phyloP scores from a whole-genome alignment of 1,140 invertebrate species.

The Apolygus lucorum region DNA sequence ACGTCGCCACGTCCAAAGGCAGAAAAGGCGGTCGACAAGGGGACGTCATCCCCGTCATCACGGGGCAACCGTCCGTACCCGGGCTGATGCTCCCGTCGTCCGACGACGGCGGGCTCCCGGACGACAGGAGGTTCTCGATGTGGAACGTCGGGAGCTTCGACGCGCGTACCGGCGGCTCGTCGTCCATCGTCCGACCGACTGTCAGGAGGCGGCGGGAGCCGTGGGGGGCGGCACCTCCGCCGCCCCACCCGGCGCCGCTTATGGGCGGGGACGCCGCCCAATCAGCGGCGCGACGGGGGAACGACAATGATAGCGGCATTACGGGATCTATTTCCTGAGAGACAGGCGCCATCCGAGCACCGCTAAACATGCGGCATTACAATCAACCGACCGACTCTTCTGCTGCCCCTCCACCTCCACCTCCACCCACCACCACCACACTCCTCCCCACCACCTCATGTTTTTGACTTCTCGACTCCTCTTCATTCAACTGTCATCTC shows the following conservation, averaged over 20 bases:
- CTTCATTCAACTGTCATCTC: not conserved
- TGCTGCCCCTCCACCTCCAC: not conserved
- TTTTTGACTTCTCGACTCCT: too few species aligned
- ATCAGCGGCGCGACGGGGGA: slow-evolving; percentile 2
- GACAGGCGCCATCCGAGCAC: slow-evolving; percentile 9
- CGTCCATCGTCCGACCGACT: not conserved
- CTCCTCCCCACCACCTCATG: not conserved
- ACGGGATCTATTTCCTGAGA: slow-evolving; percentile 13
- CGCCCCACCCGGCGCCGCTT: not conserved
- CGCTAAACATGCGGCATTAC: slow-evolving; percentile 13
- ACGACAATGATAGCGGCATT: slow-evolving; percentile 12
- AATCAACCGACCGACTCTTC: not conserved
- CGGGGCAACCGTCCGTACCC: not conserved
- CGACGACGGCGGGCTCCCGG: not conserved
- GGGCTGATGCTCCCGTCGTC: not conserved
- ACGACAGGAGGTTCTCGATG: not conserved
- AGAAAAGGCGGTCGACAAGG: not conserved
- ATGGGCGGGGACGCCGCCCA: not conserved
- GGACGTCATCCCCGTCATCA: not conserved
- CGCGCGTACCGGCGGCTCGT: not conserved
- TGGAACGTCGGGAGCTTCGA: not conserved
- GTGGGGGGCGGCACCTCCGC: not conserved
- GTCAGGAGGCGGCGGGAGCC: not conserved
- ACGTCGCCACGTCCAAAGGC: not conserved
- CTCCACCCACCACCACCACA: not conserved